These are phyloP conservation scores for Cyprinodon tularosa DNA, from an alignment of 2,113 vertebrate species.

Conservation along the genomic window DNA sequence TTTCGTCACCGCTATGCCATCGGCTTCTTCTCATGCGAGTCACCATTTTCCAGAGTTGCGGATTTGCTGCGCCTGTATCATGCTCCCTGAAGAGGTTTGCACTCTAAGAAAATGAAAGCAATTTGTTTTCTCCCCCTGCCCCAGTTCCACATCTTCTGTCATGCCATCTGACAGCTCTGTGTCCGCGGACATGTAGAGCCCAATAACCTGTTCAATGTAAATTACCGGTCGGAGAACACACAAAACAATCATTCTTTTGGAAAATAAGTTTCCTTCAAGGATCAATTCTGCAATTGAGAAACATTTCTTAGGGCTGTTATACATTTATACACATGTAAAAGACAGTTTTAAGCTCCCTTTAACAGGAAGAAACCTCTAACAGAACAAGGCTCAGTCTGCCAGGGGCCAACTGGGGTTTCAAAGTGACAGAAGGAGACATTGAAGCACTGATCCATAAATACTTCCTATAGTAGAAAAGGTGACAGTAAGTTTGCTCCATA, in stretches of 20 bases:
- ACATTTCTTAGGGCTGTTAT: no score
- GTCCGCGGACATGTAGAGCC: conserved; percentile 48
- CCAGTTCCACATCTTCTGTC: conserved; percentile 62
- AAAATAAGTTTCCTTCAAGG: conserved; percentile 10
- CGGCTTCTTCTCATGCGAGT: conserved; percentile 41
- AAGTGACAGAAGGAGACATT: no score
- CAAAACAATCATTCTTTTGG: conserved; percentile 1
- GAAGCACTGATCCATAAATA: no score
- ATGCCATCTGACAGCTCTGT: conserved; percentile 60
- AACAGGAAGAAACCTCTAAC: neutral
- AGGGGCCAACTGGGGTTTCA: no score
- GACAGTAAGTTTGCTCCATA: no score
- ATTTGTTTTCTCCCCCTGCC: conserved; percentile 62
- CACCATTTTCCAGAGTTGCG: conserved; percentile 52
- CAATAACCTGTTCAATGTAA: conserved; percentile 46
- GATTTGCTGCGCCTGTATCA: conserved; percentile 48
- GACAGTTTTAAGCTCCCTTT: no score
- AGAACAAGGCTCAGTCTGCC: no score
- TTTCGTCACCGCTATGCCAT: conserved; percentile 24
- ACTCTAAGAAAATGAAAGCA: conserved; percentile 71
- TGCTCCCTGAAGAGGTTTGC: conserved; percentile 60
- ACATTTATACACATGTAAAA: no score
- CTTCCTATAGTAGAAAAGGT: no score
- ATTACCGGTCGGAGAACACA: conserved; percentile 17
- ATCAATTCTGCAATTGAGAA: no score